Base-by-base conservation (phyloP, 2,888 invertebrate genomes). In the Cephus nigrinus region DNA sequence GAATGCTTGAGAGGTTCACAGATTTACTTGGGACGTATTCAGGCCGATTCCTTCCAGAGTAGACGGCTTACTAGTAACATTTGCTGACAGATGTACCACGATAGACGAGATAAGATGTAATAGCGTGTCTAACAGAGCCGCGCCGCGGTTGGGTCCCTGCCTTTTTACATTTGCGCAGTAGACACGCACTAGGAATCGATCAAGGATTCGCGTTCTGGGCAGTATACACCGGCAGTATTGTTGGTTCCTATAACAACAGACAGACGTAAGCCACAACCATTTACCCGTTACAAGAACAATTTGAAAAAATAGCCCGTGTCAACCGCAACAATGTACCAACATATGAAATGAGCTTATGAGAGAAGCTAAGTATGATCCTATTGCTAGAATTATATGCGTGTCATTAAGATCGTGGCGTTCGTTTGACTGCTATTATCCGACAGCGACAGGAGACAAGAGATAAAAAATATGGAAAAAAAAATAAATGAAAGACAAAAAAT, bases 91-190 rank as follows among this genome's bases (percentile, higher is more conserved):
- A 55, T 55, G 55, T 55, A 23, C 55, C 55, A 55, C 55, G 55
- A 33, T 30, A 33, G 33, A 71, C 71, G 71, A 71, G 32, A 71
- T 31, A 71, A 31, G 71, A 30, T 33, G 71, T 33, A 31, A 71
- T 71, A 33, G 71, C 71, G 71, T 23, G 71, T 31, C 31, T 71
- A 71, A 71, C 32, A 31, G 75, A 78, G 35, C 75, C 72, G 78
- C 75, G 78, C 75, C 75, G 78, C 78, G 72, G 78, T 78, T 55
- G 78, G 78, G 78, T 78, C 78, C 78, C 78, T 78, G 78, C 78
- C 75, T 55, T 55, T 55, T 55, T 23, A 55, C 55, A 75, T 75
- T 31, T 75, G 75, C 72, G 72, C 75, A 78, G 78, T 72, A 35
- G 78, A 73, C 78, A 78, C 75, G 75, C 78, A 78, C 78, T 78